Evolutionary conservation across 2,113 vertebrate genomes (phyloP).

Genomic region (Mesoclemmys tuberculata): DNA sequence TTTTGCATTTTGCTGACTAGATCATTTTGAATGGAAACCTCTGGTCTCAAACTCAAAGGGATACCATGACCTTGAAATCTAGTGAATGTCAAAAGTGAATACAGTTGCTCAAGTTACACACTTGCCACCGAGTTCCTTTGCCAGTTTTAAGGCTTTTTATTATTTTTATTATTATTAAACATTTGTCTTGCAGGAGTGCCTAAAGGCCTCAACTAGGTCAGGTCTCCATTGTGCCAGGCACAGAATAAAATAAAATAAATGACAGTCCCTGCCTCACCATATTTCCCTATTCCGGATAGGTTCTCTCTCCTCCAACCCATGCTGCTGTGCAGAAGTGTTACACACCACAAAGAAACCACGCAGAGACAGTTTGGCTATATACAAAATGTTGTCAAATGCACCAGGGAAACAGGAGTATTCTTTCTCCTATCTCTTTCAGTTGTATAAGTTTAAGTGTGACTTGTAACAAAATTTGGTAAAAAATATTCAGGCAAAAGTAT

Average conservation of each 20-base stretch:
- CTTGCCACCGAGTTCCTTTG: background rate
- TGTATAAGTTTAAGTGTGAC: background rate
- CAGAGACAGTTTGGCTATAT: background rate
- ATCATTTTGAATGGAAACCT: background rate
- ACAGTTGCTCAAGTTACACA: constrained; percentile 1
- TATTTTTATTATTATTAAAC: background rate
- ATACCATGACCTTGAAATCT: background rate
- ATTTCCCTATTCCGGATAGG: constrained; percentile 41
- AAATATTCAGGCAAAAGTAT: background rate
- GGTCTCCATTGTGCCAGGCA: background rate
- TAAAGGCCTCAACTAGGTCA: constrained; percentile 10
- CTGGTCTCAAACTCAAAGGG: background rate
- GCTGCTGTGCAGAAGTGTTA: constrained; percentile 6
- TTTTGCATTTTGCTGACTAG: background rate
- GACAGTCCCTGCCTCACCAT: constrained; percentile 24
- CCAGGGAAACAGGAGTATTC: background rate
- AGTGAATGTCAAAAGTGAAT: constrained; percentile 22
- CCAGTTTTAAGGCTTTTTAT: background rate
- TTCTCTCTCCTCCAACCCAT: constrained; percentile 14
- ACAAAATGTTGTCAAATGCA: background rate
- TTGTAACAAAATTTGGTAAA: constrained; percentile 23
- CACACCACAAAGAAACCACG: constrained; percentile 9
- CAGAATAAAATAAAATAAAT: constrained; percentile 10
- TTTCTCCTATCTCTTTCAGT: background rate
- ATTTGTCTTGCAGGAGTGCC: background rate